phyloP scores from a whole-genome alignment of 2,797 vertebrate species.

The Masticophis lateralis region DNA sequence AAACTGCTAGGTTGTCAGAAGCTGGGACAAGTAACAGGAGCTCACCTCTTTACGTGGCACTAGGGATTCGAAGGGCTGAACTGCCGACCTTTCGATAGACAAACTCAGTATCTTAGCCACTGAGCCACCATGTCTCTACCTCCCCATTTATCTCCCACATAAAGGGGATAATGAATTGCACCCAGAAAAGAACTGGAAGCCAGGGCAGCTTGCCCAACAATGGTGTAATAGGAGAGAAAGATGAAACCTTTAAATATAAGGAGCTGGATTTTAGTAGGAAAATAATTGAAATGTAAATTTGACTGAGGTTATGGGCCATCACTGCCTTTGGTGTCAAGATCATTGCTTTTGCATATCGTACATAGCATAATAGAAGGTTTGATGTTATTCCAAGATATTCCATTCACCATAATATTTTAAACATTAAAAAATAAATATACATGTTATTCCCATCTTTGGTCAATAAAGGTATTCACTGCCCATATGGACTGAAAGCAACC shows the following conservation, averaged over 20 bases:
- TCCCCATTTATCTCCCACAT: background rate
- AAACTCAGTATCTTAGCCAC: too few species aligned
- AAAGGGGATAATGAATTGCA: background rate
- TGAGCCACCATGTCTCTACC: too few species aligned
- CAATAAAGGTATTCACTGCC: background rate
- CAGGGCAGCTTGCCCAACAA: background rate
- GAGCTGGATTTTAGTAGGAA: background rate
- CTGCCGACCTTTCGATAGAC: too few species aligned
- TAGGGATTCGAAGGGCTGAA: too few species aligned
- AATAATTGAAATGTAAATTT: background rate
- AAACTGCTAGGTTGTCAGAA: too few species aligned
- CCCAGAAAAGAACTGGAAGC: background rate
- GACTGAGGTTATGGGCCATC: background rate
- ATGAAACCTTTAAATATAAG: background rate
- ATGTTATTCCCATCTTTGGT: too few species aligned
- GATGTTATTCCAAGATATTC: background rate
- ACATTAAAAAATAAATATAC: background rate
- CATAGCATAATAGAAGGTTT: background rate
- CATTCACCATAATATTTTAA: conserved; percentile 11
- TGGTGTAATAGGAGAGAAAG: background rate
- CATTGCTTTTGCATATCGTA: background rate
- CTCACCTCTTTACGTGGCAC: too few species aligned
- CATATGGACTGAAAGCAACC: background rate
- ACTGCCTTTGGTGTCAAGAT: background rate
- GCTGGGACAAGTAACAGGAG: too few species aligned